phyloP scores from a whole-genome alignment of 2,888 invertebrate species.

The Aplocera efformata region DNA sequence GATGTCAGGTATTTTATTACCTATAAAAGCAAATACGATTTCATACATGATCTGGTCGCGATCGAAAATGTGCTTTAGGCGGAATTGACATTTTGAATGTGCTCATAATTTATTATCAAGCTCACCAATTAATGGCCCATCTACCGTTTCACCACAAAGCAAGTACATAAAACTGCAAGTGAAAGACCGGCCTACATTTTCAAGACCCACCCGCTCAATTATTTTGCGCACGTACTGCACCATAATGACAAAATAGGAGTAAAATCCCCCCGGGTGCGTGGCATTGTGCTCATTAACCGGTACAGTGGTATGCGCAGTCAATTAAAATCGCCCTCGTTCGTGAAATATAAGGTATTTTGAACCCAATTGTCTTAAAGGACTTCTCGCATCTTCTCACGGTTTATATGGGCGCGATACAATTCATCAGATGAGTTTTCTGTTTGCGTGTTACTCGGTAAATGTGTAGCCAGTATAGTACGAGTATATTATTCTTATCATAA shows the following conservation, averaged over 20 bases:
- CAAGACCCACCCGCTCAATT: not conserved
- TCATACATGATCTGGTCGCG: too few relatives aligned
- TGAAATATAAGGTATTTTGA: slow-evolving; percentile 16
- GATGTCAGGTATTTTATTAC: too few relatives aligned
- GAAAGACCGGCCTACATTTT: slow-evolving; percentile 1
- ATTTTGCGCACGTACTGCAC: slow-evolving; percentile 20
- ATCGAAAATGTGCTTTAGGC: too few relatives aligned
- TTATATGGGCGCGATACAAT: not conserved
- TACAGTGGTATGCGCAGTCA: slow-evolving; percentile 3
- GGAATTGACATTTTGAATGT: too few relatives aligned
- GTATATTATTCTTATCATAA: too few relatives aligned
- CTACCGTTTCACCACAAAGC: too few relatives aligned
- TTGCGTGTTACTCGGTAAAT: too few relatives aligned
- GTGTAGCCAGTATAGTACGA: too few relatives aligned
- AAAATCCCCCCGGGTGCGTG: slow-evolving; percentile 21
- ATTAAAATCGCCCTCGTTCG: slow-evolving; percentile 18
- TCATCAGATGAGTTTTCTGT: not conserved
- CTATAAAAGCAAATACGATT: too few relatives aligned
- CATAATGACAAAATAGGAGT: slow-evolving; percentile 18
- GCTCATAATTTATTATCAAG: too few relatives aligned
- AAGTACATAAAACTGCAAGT: not conserved
- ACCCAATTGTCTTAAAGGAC: slow-evolving; percentile 17
- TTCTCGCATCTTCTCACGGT: not conserved
- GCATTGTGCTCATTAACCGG: slow-evolving; percentile 21
- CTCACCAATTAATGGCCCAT: too few relatives aligned